phyloP scores from a whole-genome alignment of 2,113 vertebrate genomes.

The Psammodynastes pulverulentus region DNA sequence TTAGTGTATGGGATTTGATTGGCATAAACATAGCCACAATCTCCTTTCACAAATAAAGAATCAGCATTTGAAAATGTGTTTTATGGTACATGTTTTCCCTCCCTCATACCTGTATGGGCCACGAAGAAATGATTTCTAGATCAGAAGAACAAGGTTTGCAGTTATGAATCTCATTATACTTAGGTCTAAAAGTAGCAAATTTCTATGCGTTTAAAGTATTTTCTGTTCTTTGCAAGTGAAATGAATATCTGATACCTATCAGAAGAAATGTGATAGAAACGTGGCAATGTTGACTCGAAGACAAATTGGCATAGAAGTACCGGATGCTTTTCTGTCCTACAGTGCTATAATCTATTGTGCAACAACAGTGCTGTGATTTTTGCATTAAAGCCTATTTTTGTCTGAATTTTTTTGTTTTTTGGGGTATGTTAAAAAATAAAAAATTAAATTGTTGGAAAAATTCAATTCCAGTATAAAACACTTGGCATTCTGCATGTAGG shows the following conservation, averaged over 20 bases:
- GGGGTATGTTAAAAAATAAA: background rate
- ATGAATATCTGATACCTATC: background rate
- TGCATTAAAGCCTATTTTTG: constrained; percentile 6
- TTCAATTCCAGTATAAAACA: constrained; percentile 11
- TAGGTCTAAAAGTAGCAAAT: background rate
- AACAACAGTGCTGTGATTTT: background rate
- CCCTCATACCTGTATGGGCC: background rate
- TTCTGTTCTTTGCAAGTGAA: background rate
- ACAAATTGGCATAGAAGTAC: background rate
- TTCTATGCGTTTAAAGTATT: background rate
- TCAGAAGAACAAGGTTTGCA: background rate
- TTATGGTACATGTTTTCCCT: background rate
- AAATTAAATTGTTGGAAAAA: constrained; percentile 16
- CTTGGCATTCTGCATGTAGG: background rate
- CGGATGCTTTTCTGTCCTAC: background rate
- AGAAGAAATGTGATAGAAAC: background rate
- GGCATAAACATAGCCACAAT: background rate
- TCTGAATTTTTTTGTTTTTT: background rate
- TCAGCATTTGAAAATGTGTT: background rate
- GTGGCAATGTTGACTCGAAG: background rate
- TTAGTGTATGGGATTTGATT: background rate
- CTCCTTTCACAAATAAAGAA: background rate
- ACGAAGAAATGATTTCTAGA: background rate
- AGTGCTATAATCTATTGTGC: background rate
- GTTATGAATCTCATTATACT: background rate